Conservation (phyloP, 2,888 invertebrate species). For the Drosophila monieri region DNA sequence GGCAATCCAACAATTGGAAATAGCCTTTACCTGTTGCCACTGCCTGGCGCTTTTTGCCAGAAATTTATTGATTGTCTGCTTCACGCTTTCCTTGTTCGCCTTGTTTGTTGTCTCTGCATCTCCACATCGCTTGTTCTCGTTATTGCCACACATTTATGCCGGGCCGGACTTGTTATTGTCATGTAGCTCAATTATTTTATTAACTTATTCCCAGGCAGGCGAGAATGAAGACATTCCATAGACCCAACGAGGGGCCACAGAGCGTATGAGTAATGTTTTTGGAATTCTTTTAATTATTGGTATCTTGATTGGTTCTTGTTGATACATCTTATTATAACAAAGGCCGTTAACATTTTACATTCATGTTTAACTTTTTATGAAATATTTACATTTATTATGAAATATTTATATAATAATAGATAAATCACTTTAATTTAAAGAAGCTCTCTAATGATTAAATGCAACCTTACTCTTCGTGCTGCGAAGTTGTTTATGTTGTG, state of each 20-base stretch:
- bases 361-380: not conserved
- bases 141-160: constrained; percentile 42
- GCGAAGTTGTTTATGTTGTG: constrained; percentile 47
- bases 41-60: constrained; percentile 37
- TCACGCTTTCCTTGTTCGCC: constrained; percentile 70
- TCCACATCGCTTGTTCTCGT: constrained; percentile 21
- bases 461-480: not conserved
- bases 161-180: constrained; percentile 33
- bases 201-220: constrained; percentile 37
- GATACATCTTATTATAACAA: not conserved
- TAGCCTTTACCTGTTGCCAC: constrained; percentile 66
- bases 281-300: constrained; percentile 28
- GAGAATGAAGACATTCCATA: constrained; percentile 26
- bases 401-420: not conserved
- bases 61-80: constrained; percentile 62
- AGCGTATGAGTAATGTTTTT: constrained; percentile 22
- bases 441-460: constrained; percentile 1
- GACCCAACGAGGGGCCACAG: not conserved
- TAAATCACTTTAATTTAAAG: not conserved
- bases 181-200: constrained; percentile 57
- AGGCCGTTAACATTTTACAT: not conserved
- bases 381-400: not conserved
- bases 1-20: constrained; percentile 60
- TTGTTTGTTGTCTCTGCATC: constrained; percentile 16
- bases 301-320: not conserved